Evolutionary conservation across 2,888 invertebrate genomes (phyloP), one percentile per base, ranked within the genome.

Genomic region (Crioceris asparagi): DNA sequence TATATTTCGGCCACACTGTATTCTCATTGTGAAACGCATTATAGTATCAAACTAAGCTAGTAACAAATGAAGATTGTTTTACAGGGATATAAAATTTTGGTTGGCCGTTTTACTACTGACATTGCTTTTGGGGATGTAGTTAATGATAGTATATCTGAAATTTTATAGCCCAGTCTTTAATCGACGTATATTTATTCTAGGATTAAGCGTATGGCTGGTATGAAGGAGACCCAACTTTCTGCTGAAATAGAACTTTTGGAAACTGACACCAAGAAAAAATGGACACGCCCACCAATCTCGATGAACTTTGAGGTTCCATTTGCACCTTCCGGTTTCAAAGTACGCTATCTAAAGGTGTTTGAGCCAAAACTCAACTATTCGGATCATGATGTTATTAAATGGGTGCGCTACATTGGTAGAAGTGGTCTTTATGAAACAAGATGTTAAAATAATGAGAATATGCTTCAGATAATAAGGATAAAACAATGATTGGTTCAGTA

Each of bases 221-320:
- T 99, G 97, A 99, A 99, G 62, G 98, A 99, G 64, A 97, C 97
- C 0, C 98, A 99, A 63, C 72, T 99, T 25, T 98, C 97, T 1
- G 98, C 98, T 0, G 98, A 99, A 72, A 98, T 99, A 36, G 98
- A 99, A 65, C 70, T 99, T 25, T 72, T 99, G 43, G 94, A 94
- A 66, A 97, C 98, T 0, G 97, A 94, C 58, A 94, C 93, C 8
- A 98, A 98, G 69, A 98, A 98, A 71, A 99, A 99, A 65, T 99
- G 98, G 98, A 99, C 98, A 12, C 76, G 98, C 30, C 98, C 98
- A 16, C 98, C 98, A 31, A 98, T 99, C 59, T 98, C 98, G 2
- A 98, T 99, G 97, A 97, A 94, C 67, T 99, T 99, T 64, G 98
- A 99, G 71, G 98, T 99, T 50, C 98, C 98, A 3, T 99, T 98